Base-by-base conservation (phyloP, 2,797 vertebrate species). In the Epinephelus coioides region DNA sequence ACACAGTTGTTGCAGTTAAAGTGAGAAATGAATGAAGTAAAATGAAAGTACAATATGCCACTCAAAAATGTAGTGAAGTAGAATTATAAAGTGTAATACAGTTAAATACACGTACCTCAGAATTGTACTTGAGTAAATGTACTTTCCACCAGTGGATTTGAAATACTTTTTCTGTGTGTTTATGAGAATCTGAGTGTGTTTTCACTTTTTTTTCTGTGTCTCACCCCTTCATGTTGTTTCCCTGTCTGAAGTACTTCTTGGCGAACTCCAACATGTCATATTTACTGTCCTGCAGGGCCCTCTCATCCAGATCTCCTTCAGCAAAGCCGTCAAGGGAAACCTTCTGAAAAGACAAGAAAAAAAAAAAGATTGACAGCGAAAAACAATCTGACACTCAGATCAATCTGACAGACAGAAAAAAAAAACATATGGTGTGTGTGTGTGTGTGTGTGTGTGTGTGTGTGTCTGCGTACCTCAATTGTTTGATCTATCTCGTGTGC, bases 211-310 rank as follows among this genome's bases (percentile, higher is more conserved):
- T 55, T 25, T 75, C 44, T 66, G n/a, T 18, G 8, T 75, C 90
- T 92, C 70, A 94, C 94, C 91, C 81, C 53, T 81, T 90, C 78
- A 96, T 17, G 76, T 59, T 85, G 77, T 59, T 47, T 72, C 12
- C 78, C 92, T 94, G 94, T 43, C 98, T 97, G 93, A 98, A 99
- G 91, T 97, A 97, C 85, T 94, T 96, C 94, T 91, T 96, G 86
- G 98, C 97, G 19, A 99, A 99, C 84, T 97, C 96, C 67, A 97
- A 55, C 96, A 99, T 97, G 84, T 97, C 95, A 65, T 95, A 96
- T 10, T 90, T 93, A 59, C 84, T 92, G 27, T 91, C 88, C 85
- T 85, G 95, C 65, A 95, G 73, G 25, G 81, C 0, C 0, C 83
- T 87, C 79, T 94, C 95, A 66, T 94, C 92, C 67, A 79, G 53